These are phyloP conservation scores for Ellobius talpinus DNA, from an alignment of 2,113 vertebrate species.

Conservation along the genomic window DNA sequence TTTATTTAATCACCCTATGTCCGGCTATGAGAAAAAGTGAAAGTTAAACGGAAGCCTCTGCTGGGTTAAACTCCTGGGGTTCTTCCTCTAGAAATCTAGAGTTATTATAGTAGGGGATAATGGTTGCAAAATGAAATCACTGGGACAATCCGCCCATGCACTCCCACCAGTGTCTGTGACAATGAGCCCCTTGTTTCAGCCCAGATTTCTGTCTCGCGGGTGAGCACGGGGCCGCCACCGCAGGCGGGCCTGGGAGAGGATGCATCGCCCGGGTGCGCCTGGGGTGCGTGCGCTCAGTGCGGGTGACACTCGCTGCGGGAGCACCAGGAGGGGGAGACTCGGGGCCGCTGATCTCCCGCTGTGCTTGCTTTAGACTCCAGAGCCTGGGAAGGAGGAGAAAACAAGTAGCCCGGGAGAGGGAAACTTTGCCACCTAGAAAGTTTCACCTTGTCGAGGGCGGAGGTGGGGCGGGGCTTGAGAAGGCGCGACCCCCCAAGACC, in stretches of 20 bases:
- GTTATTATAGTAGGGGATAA: constrained; percentile 58
- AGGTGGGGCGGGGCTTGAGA: constrained; percentile 80
- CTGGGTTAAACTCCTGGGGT: constrained; percentile 38
- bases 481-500: constrained; percentile 71
- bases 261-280: neutral
- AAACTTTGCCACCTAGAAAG: constrained; percentile 78
- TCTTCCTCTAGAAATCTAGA: constrained; percentile 62
- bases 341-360: neutral
- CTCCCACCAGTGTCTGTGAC: constrained; percentile 53
- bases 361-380: neutral
- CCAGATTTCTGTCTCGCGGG: neutral
- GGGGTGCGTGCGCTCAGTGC: neutral
- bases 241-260: neutral
- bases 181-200: constrained; percentile 50
- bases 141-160: constrained; percentile 49
- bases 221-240: neutral
- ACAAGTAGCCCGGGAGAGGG: neutral
- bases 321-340: constrained; percentile 82
- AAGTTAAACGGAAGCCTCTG: constrained; percentile 22
- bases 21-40: neutral
- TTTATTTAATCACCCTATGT: constrained; percentile 58
- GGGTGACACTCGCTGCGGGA: neutral
- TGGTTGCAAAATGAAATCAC: constrained; percentile 48
- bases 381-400: neutral
- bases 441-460: constrained; percentile 74